These are phyloP conservation scores for Craniophora ligustri DNA, from an alignment of 2,888 invertebrate genomes.

Conservation along the genomic window DNA sequence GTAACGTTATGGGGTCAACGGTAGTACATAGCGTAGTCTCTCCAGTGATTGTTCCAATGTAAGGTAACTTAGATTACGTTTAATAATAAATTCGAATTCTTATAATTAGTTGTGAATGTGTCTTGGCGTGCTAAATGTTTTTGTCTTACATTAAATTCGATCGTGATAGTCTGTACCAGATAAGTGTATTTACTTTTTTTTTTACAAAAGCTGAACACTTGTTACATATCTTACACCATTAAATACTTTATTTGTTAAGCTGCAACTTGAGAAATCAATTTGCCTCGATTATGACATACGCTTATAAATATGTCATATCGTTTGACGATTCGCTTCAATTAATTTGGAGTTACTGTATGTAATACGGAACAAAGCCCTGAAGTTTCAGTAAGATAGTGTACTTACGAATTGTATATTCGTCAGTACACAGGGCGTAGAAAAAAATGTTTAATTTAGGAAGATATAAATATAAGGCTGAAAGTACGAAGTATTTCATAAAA, in stretches of 20 bases:
- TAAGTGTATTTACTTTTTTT: constrained; percentile 77
- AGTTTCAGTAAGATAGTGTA: constrained; percentile 46
- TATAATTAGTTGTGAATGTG: constrained; percentile 67
- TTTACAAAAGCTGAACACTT: constrained; percentile 74
- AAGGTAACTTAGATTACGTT: constrained; percentile 54
- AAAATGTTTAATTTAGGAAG: constrained; percentile 32
- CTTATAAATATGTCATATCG: constrained; percentile 8
- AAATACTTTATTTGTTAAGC: constrained; percentile 63
- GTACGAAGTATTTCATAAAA: constrained; percentile 35
- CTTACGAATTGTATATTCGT: constrained; percentile 63
- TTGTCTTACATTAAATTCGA: constrained; percentile 52
- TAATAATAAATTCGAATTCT: constrained; percentile 57
- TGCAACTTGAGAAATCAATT: constrained; percentile 18
- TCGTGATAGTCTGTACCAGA: constrained; percentile 70
- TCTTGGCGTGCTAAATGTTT: constrained; percentile 46
- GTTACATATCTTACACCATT: constrained; percentile 86
- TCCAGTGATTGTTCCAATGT: constrained; percentile 69
- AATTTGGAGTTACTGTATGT: constrained; percentile 18
- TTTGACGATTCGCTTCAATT: constrained; percentile 8
- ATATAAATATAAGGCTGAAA: constrained; percentile 31
- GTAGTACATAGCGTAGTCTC: constrained; percentile 59
- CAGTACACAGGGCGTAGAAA: constrained; percentile 15
- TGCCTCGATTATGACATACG: constrained; percentile 17
- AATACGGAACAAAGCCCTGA: constrained; percentile 13
- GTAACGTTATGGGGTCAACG: constrained; percentile 63